A percentile compares a stretch with the other conserved stretches of the same genome.
Evolutionary conservation across 1,140 invertebrate species (phyloP).

Genomic region (Venustaconcha ellipsiformis): DNA sequence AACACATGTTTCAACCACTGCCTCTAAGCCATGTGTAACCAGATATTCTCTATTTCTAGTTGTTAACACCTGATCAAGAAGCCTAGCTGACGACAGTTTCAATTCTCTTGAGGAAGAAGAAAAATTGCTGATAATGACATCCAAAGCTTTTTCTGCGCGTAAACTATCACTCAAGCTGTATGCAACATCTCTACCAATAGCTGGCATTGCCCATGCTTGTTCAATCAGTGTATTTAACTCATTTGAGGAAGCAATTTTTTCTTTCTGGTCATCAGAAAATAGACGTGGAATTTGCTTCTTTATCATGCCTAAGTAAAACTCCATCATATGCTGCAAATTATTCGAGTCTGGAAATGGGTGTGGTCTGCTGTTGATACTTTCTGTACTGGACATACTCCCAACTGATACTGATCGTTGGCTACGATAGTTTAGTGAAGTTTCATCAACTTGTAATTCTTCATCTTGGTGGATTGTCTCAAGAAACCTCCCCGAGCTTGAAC

Average conservation of each 20-base stretch:
- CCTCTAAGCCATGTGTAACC: slow-evolving; percentile 92
- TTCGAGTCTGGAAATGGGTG: slow-evolving; percentile 3
- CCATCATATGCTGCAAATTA: slow-evolving; percentile 21
- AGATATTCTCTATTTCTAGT: slow-evolving; percentile 96
- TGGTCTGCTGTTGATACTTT: slow-evolving; percentile 19
- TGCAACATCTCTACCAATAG: slow-evolving; percentile 82
- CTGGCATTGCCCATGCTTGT: slow-evolving; percentile 92
- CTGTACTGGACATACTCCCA: slow-evolving; percentile 30
- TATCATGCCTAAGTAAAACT: slow-evolving; percentile 6
- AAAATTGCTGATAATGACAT: slow-evolving; percentile 76
- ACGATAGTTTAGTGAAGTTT: slow-evolving; percentile 30
- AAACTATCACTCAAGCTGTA: slow-evolving; percentile 85
- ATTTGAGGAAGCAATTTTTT: slow-evolving; percentile 21
- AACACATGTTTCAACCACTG: slow-evolving; percentile 83
- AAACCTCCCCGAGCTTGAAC: slow-evolving; percentile 30
- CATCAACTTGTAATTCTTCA: slow-evolving; percentile 25
- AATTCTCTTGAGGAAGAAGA: slow-evolving; percentile 52
- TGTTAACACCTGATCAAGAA: slow-evolving; percentile 88
- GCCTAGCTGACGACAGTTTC: slow-evolving; percentile 54
- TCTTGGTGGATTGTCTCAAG: slow-evolving; percentile 31
- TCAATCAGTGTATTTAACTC: slow-evolving; percentile 63
- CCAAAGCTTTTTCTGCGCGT: slow-evolving; percentile 86
- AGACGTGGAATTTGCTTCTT: slow-evolving; percentile 20
- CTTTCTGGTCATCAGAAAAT: slow-evolving; percentile 1
- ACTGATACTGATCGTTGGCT: slow-evolving; percentile 23